These are phyloP conservation scores for Anagrus nilaparvatae DNA, from an alignment of 1,140 invertebrate genomes.

Conservation along the genomic window DNA sequence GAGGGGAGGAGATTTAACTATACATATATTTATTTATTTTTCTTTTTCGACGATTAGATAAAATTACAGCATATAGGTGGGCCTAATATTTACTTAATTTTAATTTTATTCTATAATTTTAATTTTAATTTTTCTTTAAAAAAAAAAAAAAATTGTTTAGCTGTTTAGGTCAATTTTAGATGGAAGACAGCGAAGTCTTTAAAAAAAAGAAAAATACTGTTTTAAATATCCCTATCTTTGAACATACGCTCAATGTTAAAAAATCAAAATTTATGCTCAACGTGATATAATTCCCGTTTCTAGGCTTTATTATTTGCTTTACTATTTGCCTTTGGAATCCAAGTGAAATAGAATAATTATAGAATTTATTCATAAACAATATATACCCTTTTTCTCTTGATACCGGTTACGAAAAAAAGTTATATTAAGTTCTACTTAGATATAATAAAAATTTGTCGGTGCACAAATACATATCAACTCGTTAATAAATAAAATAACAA, in stretches of 20 bases:
- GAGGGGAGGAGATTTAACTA: not conserved
- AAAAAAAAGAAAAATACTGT: slow-evolving; percentile 22
- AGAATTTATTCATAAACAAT: not conserved
- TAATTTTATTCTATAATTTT: slow-evolving; percentile 2
- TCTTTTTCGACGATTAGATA: not conserved
- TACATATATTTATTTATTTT: not conserved
- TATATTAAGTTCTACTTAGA: too few species aligned
- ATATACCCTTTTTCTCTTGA: too few species aligned
- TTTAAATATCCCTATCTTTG: slow-evolving; percentile 19
- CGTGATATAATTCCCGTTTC: slow-evolving; percentile 14
- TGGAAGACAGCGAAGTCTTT: slow-evolving; percentile 23
- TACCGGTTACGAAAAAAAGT: too few species aligned
- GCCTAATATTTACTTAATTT: not conserved
- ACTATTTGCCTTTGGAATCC: too few species aligned
- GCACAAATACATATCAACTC: too few species aligned
- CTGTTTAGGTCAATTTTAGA: slow-evolving; percentile 15
- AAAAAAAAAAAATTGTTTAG: slow-evolving; percentile 14
- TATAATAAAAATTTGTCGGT: too few species aligned
- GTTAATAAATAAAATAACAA: too few species aligned
- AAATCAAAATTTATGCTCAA: not conserved
- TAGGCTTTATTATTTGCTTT: too few species aligned
- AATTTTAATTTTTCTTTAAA: slow-evolving; percentile 14
- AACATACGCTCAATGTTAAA: slow-evolving; percentile 15
- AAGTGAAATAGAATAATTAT: slow-evolving; percentile 4
- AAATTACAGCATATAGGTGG: too few species aligned